Evolutionary conservation across 2,113 vertebrate species (phyloP).

Genomic region (Litocranius walleri): DNA sequence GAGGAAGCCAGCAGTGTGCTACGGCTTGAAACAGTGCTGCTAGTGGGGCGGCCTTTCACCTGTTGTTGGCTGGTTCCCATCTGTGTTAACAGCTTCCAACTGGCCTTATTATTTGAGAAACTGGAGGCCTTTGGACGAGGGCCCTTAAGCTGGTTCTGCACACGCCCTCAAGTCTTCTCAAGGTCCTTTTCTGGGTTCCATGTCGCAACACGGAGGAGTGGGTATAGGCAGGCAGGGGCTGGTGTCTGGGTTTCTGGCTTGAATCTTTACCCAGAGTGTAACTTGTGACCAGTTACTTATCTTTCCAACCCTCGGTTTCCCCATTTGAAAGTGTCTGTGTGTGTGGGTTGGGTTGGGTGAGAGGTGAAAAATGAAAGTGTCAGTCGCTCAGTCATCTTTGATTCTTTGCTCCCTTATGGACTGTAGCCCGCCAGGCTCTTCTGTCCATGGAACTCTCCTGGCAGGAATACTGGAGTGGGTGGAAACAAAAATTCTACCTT

Average conservation of each 20-base stretch:
- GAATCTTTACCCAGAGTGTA: neutral
- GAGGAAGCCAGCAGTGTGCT: neutral
- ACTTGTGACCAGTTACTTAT: too few species aligned
- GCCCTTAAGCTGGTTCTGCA: neutral
- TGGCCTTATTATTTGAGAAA: constrained; percentile 56
- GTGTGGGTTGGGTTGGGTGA: neutral
- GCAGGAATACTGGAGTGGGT: neutral
- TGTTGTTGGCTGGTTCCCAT: constrained; percentile 63
- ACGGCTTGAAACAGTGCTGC: constrained; percentile 21
- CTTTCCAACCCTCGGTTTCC: neutral
- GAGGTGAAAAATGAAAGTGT: neutral
- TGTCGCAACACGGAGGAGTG: accelerated
- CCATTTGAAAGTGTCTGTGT: neutral
- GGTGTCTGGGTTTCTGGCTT: neutral
- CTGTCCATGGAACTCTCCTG: neutral
- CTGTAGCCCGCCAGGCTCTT: neutral
- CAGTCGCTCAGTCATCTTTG: neutral
- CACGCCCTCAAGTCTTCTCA: accelerated
- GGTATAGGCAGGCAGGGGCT: neutral
- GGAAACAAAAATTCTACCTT: neutral
- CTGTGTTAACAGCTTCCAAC: constrained; percentile 54
- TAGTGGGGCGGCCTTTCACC: constrained; percentile 41
- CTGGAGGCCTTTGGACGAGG: neutral
- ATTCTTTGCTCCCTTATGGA: neutral
- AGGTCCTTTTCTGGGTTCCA: too few species aligned